phyloP scores from a whole-genome alignment of 2,113 vertebrate species.

The Haplochromis vanheusdeni region DNA sequence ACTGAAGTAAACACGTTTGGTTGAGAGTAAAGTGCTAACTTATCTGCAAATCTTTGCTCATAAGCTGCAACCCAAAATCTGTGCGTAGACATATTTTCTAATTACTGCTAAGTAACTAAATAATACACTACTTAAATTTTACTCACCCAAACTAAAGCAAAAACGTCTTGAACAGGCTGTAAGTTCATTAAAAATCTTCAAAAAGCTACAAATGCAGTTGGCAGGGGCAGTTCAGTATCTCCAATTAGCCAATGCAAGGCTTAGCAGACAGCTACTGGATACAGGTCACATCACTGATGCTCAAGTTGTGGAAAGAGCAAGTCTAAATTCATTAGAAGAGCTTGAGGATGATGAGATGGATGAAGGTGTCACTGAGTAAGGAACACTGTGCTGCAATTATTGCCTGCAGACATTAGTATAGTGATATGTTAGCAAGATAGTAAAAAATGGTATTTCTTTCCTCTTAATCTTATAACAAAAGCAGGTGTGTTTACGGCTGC shows the following conservation, averaged over 20 bases:
- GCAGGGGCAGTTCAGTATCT: not conserved
- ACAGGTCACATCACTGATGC: not conserved
- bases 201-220: not conserved
- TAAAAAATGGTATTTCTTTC: not conserved
- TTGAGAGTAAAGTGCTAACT: not conserved
- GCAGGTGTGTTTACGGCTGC: not conserved
- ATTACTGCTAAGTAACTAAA: not conserved
- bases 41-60: not conserved
- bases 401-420: not conserved
- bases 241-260: not conserved
- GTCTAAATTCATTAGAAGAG: not conserved
- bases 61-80: not conserved
- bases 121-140: not conserved
- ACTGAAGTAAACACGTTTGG: not conserved
- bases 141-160: not conserved
- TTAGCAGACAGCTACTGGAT: not conserved
- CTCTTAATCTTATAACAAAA: not conserved
- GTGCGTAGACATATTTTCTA: not conserved
- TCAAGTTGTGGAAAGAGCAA: not conserved
- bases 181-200: not conserved
- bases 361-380: not conserved
- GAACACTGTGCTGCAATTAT: not conserved
- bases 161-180: not conserved
- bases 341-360: not conserved
- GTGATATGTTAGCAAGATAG: not conserved